Conservation (phyloP, 2,797 vertebrate genomes). For the Rhabdophis nuchalis region DNA sequence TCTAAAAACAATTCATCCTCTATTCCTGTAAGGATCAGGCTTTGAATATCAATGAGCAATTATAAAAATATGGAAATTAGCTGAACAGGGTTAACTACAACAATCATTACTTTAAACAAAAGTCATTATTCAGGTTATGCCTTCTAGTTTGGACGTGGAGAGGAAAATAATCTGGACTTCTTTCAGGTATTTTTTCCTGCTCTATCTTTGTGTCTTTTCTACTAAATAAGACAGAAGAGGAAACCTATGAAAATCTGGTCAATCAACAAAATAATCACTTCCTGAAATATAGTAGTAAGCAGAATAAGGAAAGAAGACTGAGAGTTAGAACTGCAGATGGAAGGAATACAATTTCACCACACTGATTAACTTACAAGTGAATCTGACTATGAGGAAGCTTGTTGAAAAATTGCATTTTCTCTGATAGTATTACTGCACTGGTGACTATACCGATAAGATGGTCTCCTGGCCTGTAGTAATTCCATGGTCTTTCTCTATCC, state of each 20-base stretch:
- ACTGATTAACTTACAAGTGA: too few relatives aligned
- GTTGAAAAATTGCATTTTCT: too few relatives aligned
- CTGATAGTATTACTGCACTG: too few relatives aligned
- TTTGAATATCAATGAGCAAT: too few relatives aligned
- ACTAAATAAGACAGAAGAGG: background rate
- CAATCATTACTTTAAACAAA: background rate
- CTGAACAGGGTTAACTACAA: background rate
- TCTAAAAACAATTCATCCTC: too few relatives aligned
- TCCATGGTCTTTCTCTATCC: too few relatives aligned
- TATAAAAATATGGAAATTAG: too few relatives aligned
- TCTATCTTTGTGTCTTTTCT: background rate
- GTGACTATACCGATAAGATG: too few relatives aligned
- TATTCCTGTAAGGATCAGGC: too few relatives aligned
- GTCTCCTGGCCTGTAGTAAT: too few relatives aligned
- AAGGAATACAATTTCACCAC: too few relatives aligned
- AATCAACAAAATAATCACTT: background rate
- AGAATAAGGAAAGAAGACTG: background rate
- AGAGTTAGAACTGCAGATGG: background rate
- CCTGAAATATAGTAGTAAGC: background rate
- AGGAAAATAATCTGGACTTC: background rate
- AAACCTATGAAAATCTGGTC: background rate
- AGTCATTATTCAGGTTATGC: background rate
- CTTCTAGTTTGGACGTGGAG: background rate
- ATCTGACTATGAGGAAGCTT: accelerated
- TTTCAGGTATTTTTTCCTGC: background rate